A percentile compares a stretch with the other conserved stretches of the same genome.
Evolutionary conservation across 2,113 vertebrate species (phyloP).

Genomic region (Anas platyrhynchos): DNA sequence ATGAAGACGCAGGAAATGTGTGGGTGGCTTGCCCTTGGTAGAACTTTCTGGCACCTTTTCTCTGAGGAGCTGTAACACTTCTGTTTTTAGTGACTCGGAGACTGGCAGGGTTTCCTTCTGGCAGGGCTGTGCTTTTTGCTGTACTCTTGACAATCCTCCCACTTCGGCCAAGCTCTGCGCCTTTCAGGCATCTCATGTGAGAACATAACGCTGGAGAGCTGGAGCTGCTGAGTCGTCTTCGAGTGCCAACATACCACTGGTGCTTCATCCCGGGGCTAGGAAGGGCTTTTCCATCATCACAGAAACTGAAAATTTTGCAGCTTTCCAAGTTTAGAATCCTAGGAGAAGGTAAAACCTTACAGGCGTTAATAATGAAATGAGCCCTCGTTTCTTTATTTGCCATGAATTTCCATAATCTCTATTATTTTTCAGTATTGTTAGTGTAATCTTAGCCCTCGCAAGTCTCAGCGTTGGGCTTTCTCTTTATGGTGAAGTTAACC

Average conservation of each 20-base stretch:
- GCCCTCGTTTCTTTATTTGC: background rate
- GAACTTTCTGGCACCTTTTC: constrained; percentile 43
- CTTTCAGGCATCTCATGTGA: background rate
- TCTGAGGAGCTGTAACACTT: constrained; percentile 9
- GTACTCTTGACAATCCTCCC: constrained; percentile 37
- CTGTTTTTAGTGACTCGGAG: constrained; percentile 26
- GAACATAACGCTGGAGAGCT: background rate
- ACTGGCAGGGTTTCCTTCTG: constrained; percentile 58
- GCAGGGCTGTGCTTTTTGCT: constrained; percentile 42
- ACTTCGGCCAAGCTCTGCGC: background rate
- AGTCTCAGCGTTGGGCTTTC: background rate
- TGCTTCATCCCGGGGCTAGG: background rate
- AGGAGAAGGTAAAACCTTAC: background rate
- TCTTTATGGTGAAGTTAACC: background rate
- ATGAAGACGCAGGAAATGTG: background rate
- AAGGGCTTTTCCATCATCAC: background rate
- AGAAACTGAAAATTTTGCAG: background rate
- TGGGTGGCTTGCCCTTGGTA: constrained; percentile 57
- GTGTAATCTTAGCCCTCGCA: background rate
- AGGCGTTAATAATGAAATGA: background rate
- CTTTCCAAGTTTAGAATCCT: background rate
- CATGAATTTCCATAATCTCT: background rate
- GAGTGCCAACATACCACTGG: background rate
- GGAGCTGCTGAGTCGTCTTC: background rate
- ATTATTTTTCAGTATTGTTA: background rate